These are phyloP conservation scores for Chironomus striatipennis DNA, from an alignment of 1,140 invertebrate species.

Conservation along the genomic window DNA sequence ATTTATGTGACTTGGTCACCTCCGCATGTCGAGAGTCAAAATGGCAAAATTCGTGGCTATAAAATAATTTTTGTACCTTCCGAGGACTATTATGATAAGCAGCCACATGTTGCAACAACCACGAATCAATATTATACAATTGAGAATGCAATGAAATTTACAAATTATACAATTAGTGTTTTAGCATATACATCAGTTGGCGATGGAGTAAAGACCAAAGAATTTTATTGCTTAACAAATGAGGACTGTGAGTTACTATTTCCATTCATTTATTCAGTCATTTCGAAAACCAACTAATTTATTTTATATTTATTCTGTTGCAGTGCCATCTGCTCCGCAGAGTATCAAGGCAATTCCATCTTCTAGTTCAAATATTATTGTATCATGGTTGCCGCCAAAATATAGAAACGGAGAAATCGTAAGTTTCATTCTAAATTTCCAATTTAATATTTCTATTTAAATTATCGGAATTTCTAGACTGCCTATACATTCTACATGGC, in stretches of 20 bases:
- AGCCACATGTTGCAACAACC: constrained; percentile 40
- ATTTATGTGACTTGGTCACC: constrained; percentile 81
- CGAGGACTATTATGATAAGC: constrained; percentile 60
- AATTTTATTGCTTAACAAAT: constrained; percentile 80
- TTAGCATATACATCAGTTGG: constrained; percentile 81
- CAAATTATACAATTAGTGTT: constrained; percentile 89
- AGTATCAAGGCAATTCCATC: constrained; percentile 81
- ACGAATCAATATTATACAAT: constrained; percentile 41
- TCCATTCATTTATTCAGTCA: constrained; percentile 27
- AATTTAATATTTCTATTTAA: not conserved
- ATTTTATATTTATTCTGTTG: constrained; percentile 31
- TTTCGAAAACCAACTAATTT: constrained; percentile 24
- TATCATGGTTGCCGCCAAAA: constrained; percentile 75
- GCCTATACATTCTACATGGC: constrained; percentile 77
- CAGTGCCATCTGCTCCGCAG: constrained; percentile 76
- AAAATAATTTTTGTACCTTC: constrained; percentile 69
- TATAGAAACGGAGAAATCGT: constrained; percentile 66
- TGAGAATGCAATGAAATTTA: constrained; percentile 56
- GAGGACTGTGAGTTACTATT: constrained; percentile 65
- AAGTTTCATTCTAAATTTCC: constrained; percentile 27
- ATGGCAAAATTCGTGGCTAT: constrained; percentile 82
- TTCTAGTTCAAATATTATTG: constrained; percentile 71
- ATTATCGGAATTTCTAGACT: constrained; percentile 31
- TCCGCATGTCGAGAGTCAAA: constrained; percentile 67
- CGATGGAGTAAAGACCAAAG: constrained; percentile 71